These are phyloP conservation scores for Drosophila buzzatii DNA, from an alignment of 2,888 invertebrate genomes.

Conservation along the genomic window DNA sequence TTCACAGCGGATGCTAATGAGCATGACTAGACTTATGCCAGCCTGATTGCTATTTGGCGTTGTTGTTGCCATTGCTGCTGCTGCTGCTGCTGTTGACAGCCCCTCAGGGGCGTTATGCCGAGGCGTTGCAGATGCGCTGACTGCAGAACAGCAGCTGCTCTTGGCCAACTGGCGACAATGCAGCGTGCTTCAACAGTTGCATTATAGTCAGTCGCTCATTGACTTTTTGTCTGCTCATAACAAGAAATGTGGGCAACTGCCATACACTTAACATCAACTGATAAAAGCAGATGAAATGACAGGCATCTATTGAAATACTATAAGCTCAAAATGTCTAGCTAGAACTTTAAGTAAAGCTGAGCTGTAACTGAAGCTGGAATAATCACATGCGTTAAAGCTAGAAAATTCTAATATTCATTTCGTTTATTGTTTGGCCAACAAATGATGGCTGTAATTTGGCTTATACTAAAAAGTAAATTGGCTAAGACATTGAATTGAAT, in stretches of 20 bases:
- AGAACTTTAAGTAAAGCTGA: no score
- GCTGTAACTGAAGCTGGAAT: neutral
- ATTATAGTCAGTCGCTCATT: slow-evolving; percentile 3
- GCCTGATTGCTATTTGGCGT: slow-evolving; percentile 51
- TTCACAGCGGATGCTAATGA: slow-evolving; percentile 76
- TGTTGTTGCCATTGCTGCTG: slow-evolving; percentile 47
- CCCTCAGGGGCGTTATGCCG: slow-evolving; percentile 46
- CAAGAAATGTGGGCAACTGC: slow-evolving; percentile 12
- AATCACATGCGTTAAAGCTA: no score
- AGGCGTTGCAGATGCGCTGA: slow-evolving; percentile 57
- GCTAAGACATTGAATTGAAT: no score
- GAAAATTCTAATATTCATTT: no score
- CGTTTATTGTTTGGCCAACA: no score
- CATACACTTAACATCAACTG: slow-evolving; percentile 10
- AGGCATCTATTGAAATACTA: neutral
- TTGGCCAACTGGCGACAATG: slow-evolving; percentile 18
- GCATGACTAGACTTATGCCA: slow-evolving; percentile 73
- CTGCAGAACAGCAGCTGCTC: slow-evolving; percentile 10
- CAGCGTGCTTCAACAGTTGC: slow-evolving; percentile 22
- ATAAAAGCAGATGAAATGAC: slow-evolving; percentile 5
- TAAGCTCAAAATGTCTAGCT: neutral
- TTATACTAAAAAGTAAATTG: no score
- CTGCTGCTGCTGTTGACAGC: slow-evolving; percentile 59
- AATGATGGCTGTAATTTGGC: no score
- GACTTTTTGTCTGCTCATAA: neutral